Evolutionary conservation across 2,797 vertebrate genomes (phyloP).

Genomic region (Syncerus caffer): DNA sequence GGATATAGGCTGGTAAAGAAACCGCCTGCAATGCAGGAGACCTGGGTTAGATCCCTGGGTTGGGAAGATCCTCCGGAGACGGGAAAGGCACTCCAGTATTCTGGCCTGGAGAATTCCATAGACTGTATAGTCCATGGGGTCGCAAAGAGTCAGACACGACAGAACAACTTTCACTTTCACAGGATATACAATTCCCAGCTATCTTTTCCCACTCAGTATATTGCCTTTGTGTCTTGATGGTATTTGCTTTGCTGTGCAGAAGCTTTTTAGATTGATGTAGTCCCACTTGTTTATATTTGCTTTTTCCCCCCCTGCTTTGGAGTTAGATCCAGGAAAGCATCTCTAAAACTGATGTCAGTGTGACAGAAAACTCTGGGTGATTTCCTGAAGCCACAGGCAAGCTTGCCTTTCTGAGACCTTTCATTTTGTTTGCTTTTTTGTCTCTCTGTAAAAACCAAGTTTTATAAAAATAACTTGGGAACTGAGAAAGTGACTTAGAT

Average conservation of each 20-base stretch:
- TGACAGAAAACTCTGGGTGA: not conserved
- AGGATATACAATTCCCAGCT: not conserved
- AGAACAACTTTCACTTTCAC: not conserved
- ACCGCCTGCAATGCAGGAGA: not conserved
- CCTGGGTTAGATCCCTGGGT: not conserved
- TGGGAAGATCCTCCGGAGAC: not conserved
- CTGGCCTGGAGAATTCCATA: not conserved
- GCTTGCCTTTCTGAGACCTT: not conserved
- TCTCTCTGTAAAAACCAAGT: not conserved
- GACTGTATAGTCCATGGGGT: not conserved
- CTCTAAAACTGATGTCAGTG: not conserved
- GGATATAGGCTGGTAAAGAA: not conserved
- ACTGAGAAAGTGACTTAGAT: not conserved
- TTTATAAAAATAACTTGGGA: not conserved
- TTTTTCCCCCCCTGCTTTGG: not conserved
- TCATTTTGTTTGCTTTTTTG: not conserved
- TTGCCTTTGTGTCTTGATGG: no score
- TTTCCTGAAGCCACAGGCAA: not conserved
- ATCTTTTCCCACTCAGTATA: not conserved
- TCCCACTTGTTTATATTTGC: not conserved
- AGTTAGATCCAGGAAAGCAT: not conserved
- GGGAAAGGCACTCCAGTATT: not conserved
- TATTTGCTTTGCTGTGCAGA: not conserved
- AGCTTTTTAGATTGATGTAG: not conserved
- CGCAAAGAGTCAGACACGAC: not conserved